Percentiles rank a stretch among this genome's conserved stretches.
phyloP scores from a whole-genome alignment of 2,113 vertebrate genomes.

The Bubo blakistoni region DNA sequence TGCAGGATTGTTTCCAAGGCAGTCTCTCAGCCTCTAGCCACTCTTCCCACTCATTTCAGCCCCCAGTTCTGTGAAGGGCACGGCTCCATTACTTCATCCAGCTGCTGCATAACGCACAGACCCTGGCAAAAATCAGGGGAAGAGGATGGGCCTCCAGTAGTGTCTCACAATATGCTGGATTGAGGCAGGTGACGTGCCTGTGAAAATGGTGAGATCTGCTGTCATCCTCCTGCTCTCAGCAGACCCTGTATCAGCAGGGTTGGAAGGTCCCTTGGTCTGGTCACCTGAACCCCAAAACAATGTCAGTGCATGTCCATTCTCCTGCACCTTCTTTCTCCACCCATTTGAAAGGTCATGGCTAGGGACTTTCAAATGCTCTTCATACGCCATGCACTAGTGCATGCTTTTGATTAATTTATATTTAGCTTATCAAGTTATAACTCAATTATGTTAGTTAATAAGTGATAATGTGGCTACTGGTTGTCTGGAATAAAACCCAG shows the following conservation, averaged over 20 bases:
- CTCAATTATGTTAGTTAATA: background rate
- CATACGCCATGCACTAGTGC: background rate
- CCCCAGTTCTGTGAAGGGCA: background rate
- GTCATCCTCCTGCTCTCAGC: background rate
- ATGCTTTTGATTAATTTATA: background rate
- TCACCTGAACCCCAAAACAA: background rate
- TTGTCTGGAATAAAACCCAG: background rate
- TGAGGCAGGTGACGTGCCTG: background rate
- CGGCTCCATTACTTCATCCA: background rate
- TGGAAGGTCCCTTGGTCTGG: background rate
- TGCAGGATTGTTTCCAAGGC: background rate
- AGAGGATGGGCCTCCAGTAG: background rate
- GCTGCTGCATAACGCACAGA: background rate
- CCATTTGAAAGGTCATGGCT: background rate
- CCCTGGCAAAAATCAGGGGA: background rate
- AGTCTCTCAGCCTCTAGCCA: background rate
- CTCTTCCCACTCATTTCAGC: no score
- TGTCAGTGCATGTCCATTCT: fast-evolving
- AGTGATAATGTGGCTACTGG: background rate
- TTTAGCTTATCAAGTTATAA: background rate
- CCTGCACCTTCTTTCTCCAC: background rate
- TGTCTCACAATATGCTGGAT: background rate
- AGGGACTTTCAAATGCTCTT: background rate
- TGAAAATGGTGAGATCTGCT: background rate
- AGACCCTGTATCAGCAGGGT: background rate